Base-by-base conservation (phyloP, 2,113 vertebrate genomes). In the Psilopogon haemacephalus region DNA sequence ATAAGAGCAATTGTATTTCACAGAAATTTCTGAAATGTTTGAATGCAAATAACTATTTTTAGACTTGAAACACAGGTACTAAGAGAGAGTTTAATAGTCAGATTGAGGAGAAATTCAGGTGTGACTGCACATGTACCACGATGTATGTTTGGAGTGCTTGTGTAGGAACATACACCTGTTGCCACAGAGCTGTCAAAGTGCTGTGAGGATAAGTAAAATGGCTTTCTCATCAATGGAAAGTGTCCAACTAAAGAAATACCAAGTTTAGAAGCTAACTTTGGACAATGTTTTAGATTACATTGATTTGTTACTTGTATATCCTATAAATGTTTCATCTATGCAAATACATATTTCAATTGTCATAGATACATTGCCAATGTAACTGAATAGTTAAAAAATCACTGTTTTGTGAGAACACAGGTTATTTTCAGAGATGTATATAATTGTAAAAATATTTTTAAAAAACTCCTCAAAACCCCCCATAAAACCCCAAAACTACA, bases 101-200 rank as follows among this genome's bases (percentile, higher is more conserved):
- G 40, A 4, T 3, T 62, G 30, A 71, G 18, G 21, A 27, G 12
- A 1, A 21, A 63, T 7, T 64, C 2, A 1, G 20, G 9, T 52
- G 15, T 44, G 46, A 38, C 72, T 79, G 68, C 26, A 50, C 8
- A 24, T 56, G 15, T 82, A 38, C 24, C 18, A 10, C 4, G 14
- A 14, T 2, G 1, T 12, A 11, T 6, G 2, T 77, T 55, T 67
- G 50, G 12, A 69, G 23, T 30, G 3, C 5, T 23, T 10, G 2
- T 2, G 6, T 71, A 65, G 3, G 33, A 90, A 56, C 7, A 48
- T 12, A 60, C 1, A 11, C 2, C 14, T 81, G 7, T 28, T 72
- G 24, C 6, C 24, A 37, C 1, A 27, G 3, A 18, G 8, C 15
- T 80, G 70, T 71, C 30, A 84, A 86, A 86, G 24, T n/a, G 11